These are phyloP conservation scores for Eulemur rufifrons DNA, from an alignment of 2,113 vertebrate species.

Conservation along the genomic window DNA sequence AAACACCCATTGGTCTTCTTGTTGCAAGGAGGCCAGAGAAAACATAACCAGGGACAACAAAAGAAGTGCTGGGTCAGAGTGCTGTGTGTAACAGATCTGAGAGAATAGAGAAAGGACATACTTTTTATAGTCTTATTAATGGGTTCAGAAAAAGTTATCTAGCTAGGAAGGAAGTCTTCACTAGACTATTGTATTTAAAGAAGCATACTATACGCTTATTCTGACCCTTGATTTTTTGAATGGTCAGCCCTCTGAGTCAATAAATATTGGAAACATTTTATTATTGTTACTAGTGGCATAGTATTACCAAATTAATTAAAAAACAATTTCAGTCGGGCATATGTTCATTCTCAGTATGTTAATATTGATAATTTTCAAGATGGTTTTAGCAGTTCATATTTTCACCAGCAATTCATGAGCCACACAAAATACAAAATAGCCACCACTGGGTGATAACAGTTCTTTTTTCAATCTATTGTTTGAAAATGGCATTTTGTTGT, in stretches of 20 bases:
- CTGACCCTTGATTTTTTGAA: not conserved
- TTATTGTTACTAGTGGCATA: not conserved
- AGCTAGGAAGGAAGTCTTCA: constrained; percentile 17
- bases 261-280: not conserved
- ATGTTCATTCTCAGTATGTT: not conserved
- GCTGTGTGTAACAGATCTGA: not conserved
- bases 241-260: not conserved
- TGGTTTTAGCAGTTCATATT: not conserved
- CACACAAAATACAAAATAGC: not conserved
- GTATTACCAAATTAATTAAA: constrained; percentile 1
- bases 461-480: not conserved
- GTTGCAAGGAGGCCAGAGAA: not conserved
- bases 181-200: not conserved
- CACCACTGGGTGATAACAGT: not conserved
- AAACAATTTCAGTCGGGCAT: not conserved
- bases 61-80: not conserved
- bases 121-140: constrained; percentile 29
- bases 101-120: not conserved
- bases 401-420: not conserved
- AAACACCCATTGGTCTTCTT: not conserved
- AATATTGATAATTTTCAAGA: not conserved
- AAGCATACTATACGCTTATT: not conserved
- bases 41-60: not conserved
- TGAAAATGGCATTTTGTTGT: constrained; percentile 1
- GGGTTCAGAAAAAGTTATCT: not conserved